These are phyloP conservation scores for Synergus gifuensis DNA, from an alignment of 2,888 invertebrate genomes.

Conservation along the genomic window DNA sequence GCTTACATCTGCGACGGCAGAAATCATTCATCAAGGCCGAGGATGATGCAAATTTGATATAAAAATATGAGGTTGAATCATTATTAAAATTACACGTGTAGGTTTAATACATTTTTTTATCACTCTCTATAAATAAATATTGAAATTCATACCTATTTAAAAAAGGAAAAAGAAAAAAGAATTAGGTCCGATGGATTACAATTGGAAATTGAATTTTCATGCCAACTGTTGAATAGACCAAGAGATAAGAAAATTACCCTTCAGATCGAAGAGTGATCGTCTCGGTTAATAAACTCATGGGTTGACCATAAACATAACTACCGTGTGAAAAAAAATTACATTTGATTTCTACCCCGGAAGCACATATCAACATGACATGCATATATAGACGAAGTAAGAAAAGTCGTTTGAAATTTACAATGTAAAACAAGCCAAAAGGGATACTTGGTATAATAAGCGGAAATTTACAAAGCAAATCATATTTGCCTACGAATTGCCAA, in stretches of 20 bases:
- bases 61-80: constrained; percentile 21
- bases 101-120: not conserved
- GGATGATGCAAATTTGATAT: constrained; percentile 14
- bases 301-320: not conserved
- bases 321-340: constrained; percentile 24
- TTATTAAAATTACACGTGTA: constrained; percentile 3
- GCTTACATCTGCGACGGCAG: constrained; percentile 12
- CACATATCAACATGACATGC: not conserved
- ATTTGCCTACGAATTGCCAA: not conserved
- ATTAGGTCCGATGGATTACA: not conserved
- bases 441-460: not conserved
- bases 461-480: not conserved
- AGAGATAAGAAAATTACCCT: constrained; percentile 27
- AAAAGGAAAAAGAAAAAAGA: not conserved
- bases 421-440: not conserved
- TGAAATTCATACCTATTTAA: not conserved
- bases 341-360: constrained; percentile 30
- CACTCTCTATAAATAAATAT: not conserved
- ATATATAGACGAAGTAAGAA: constrained; percentile 3
- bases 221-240: constrained; percentile 1
- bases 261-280: constrained; percentile 28
- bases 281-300: constrained; percentile 27
- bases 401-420: constrained; percentile 1
- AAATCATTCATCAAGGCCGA: constrained; percentile 24
- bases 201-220: not conserved